Evolutionary conservation across 1,140 invertebrate species (phyloP).

Genomic region (Sogatella furcifera): DNA sequence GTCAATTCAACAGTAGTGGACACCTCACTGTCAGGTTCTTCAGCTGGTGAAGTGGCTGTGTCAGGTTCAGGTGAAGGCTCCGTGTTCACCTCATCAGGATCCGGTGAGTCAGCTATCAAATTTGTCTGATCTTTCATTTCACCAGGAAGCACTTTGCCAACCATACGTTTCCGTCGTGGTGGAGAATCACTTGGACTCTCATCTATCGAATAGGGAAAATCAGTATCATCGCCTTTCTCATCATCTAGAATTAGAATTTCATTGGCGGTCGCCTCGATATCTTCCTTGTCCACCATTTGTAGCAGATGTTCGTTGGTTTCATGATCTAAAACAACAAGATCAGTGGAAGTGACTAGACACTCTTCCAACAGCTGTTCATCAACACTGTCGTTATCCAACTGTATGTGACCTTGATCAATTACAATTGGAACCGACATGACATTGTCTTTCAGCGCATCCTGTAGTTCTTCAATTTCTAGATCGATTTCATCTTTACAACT

Average conservation of each 20-base stretch:
- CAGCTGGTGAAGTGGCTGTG: slow-evolving; percentile 30
- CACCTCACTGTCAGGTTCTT: slow-evolving; percentile 24
- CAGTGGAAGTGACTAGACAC: slow-evolving; percentile 20
- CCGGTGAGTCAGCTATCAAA: slow-evolving; percentile 39
- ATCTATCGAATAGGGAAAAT: slow-evolving; percentile 21
- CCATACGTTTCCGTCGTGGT: slow-evolving; percentile 21
- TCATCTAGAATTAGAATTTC: slow-evolving; percentile 26
- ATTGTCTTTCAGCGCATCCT: slow-evolving; percentile 20
- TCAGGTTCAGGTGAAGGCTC: slow-evolving; percentile 36
- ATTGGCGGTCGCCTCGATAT: slow-evolving; percentile 30
- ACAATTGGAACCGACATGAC: slow-evolving; percentile 25
- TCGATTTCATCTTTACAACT: slow-evolving; percentile 23
- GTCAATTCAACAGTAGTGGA: background rate
- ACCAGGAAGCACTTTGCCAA: slow-evolving; percentile 24
- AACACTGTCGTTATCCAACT: slow-evolving; percentile 10
- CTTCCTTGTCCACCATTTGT: slow-evolving; percentile 33
- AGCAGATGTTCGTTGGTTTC: slow-evolving; percentile 31
- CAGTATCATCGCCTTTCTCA: slow-evolving; percentile 20
- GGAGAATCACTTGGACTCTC: slow-evolving; percentile 19
- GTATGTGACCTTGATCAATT: slow-evolving; percentile 17
- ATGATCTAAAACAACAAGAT: slow-evolving; percentile 23
- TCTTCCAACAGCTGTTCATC: slow-evolving; percentile 21
- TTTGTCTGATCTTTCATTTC: slow-evolving; percentile 19
- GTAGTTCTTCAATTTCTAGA: slow-evolving; percentile 24
- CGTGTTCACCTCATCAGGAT: slow-evolving; percentile 37